These are phyloP conservation scores for Marmota monax DNA, from an alignment of 2,113 vertebrate species.

Conservation along the genomic window DNA sequence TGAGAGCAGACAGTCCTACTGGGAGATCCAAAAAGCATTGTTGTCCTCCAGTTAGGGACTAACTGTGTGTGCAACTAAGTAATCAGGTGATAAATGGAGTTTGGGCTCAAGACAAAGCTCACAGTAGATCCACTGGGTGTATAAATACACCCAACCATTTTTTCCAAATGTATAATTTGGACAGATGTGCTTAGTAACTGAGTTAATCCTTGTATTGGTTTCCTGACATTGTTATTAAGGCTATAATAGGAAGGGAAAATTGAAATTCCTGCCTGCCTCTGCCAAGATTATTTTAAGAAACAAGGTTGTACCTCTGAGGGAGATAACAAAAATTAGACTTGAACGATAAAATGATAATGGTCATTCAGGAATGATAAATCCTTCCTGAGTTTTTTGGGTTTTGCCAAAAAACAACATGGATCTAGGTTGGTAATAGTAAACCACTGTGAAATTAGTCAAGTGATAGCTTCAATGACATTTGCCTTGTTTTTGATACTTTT, in stretches of 20 bases:
- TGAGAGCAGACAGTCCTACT: not conserved
- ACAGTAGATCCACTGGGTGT: not conserved
- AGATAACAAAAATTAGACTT: not conserved
- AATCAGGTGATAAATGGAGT: not conserved
- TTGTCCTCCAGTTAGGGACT: not conserved
- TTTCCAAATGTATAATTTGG: not conserved
- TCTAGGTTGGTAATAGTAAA: not conserved
- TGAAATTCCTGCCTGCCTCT: not conserved
- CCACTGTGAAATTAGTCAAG: not conserved
- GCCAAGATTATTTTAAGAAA: not conserved
- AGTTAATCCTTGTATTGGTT: not conserved
- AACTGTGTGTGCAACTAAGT: not conserved
- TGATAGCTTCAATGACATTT: not conserved
- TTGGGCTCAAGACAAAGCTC: not conserved
- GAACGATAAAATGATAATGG: not conserved
- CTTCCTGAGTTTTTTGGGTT: not conserved
- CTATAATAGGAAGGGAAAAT: not conserved
- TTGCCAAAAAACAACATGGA: not conserved
- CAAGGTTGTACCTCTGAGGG: not conserved
- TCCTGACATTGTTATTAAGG: conserved; percentile 5
- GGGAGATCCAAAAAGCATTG: not conserved
- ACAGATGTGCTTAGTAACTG: not conserved
- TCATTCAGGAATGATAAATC: not conserved
- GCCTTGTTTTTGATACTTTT: not conserved
- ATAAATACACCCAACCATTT: not conserved